These are phyloP conservation scores for Alviniconcha strummeri DNA, from an alignment of 2,888 invertebrate species.

Conservation along the genomic window DNA sequence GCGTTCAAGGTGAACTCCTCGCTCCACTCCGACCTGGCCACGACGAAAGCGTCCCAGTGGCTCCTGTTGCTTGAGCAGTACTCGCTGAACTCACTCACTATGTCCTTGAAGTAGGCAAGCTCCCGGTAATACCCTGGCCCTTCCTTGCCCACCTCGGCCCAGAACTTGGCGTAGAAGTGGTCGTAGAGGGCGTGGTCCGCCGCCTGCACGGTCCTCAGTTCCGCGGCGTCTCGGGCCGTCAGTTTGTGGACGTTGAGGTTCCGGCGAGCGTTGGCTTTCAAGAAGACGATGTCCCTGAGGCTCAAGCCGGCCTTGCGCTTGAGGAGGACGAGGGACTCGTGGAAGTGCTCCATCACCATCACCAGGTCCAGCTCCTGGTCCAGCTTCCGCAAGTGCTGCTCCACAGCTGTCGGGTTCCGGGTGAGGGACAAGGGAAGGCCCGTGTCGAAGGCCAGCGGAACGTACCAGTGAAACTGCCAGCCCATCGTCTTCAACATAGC, in stretches of 20 bases:
- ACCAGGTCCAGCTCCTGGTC: constrained; percentile 5
- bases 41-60: background rate
- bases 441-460: background rate
- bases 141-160: background rate
- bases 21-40: background rate
- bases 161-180: constrained; percentile 7
- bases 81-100: background rate
- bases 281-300: constrained; percentile 8
- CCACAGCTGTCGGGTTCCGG: background rate
- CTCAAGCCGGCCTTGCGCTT: background rate
- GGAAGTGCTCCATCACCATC: constrained; percentile 17
- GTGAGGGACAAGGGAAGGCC: background rate
- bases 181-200: background rate
- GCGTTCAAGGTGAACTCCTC: background rate
- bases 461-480: background rate
- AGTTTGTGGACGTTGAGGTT: background rate
- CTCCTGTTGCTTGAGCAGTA: background rate
- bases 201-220: background rate
- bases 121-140: background rate
- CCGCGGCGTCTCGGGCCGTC: background rate
- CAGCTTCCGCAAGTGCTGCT: background rate
- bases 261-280: background rate
- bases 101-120: background rate
- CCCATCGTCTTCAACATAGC: background rate
- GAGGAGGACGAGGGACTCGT: constrained; percentile 7